Conservation (phyloP, 2,888 invertebrate species). For the Meteorus colon region DNA sequence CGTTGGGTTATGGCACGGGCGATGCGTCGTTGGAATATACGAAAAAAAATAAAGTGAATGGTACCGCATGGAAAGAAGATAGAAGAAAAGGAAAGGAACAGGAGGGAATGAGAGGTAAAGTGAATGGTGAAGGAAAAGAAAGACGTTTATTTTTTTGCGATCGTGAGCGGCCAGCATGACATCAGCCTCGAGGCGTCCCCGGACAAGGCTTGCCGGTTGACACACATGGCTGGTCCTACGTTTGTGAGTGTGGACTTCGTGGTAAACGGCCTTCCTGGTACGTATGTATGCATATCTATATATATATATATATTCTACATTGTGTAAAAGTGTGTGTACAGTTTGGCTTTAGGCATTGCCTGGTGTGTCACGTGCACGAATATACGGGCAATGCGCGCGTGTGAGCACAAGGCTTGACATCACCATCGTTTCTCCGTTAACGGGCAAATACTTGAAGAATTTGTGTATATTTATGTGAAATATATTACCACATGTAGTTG, state of each 20-base stretch:
- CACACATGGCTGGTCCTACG: slow-evolving; percentile 54
- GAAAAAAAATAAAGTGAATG: background rate
- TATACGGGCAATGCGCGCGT: background rate
- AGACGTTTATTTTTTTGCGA: slow-evolving; percentile 44
- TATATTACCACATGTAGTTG: no score
- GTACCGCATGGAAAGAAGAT: background rate
- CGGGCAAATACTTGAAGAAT: background rate
- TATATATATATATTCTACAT: slow-evolving; percentile 10
- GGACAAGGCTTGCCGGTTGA: slow-evolving; percentile 57
- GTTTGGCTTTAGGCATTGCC: background rate
- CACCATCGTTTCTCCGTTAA: slow-evolving; percentile 30
- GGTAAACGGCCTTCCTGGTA: slow-evolving; percentile 52
- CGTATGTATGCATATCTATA: slow-evolving; percentile 26
- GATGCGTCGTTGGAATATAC: slow-evolving; percentile 15
- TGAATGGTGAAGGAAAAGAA: slow-evolving; percentile 34
- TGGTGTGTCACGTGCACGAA: slow-evolving; percentile 6
- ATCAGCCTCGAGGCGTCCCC: slow-evolving; percentile 53
- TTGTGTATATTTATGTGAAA: background rate
- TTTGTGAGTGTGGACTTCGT: slow-evolving; percentile 43
- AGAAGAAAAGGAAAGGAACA: background rate
- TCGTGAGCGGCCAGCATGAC: slow-evolving; percentile 51
- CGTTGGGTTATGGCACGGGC: background rate
- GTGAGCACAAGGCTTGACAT: slow-evolving; percentile 36
- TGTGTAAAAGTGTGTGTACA: background rate
- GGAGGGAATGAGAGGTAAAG: no score